A percentile compares a stretch with the other conserved stretches of the same genome.
Conservation (phyloP, 2,113 vertebrate species). For the Ceratotherium simum region DNA sequence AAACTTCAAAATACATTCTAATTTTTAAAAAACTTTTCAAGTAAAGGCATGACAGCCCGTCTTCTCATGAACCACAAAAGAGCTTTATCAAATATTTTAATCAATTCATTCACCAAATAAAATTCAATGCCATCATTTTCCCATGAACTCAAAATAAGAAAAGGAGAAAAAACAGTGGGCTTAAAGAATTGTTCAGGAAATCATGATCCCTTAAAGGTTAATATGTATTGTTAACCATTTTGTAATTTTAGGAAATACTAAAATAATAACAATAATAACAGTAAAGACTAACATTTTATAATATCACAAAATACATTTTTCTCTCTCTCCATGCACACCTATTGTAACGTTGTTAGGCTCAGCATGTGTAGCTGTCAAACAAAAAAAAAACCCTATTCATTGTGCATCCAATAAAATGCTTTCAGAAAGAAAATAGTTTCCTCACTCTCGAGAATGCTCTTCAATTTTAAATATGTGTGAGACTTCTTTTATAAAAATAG, state of each 20-base stretch:
- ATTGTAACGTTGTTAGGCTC: neutral
- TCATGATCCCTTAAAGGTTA: neutral
- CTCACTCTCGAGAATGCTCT: neutral
- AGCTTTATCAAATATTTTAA: neutral
- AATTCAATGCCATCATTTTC: neutral
- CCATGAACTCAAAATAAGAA: neutral
- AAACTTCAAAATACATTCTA: neutral
- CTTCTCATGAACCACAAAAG: neutral
- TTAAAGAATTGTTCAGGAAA: neutral
- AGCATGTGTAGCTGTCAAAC: neutral
- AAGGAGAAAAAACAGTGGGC: neutral
- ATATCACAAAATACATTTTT: neutral
- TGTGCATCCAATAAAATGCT: conserved; percentile 3
- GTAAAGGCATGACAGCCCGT: neutral
- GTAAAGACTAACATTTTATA: neutral
- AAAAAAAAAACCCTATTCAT: neutral
- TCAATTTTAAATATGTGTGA: neutral
- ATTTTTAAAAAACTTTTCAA: neutral
- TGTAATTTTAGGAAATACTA: neutral
- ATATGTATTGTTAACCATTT: neutral
- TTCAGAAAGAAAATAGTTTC: neutral
- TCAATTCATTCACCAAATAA: neutral
- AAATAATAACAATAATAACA: neutral
- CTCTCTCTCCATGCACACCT: neutral
- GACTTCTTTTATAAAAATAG: neutral